Evolutionary conservation across 2,113 vertebrate genomes (phyloP).

Genomic region (Octodon degus): DNA sequence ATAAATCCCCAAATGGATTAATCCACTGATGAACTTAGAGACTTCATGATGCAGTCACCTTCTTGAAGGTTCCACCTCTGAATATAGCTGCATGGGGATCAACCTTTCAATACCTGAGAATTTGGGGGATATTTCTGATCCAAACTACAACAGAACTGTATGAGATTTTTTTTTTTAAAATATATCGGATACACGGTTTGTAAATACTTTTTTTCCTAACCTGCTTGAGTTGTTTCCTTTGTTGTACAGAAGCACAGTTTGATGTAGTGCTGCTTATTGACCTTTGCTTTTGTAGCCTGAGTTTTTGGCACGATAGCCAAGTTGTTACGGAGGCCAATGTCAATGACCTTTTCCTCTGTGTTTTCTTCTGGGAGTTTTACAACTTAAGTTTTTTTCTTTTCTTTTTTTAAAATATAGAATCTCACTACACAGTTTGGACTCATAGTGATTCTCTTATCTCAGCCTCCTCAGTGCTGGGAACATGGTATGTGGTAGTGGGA

Average conservation of each 20-base stretch:
- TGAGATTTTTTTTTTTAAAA: background rate
- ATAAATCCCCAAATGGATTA: background rate
- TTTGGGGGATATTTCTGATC: background rate
- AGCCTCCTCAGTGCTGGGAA: no score
- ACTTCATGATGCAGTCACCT: background rate
- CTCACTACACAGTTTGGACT: no score
- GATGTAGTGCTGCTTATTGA: background rate
- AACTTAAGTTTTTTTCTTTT: background rate
- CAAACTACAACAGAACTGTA: background rate
- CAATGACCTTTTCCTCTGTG: background rate
- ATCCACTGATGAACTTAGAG: background rate
- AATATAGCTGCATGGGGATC: background rate
- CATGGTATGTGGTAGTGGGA: no score
- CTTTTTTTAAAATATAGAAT: background rate
- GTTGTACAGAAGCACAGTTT: background rate
- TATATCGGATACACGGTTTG: background rate
- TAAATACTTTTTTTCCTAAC: background rate
- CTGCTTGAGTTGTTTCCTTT: background rate
- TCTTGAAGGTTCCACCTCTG: background rate
- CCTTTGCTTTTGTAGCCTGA: background rate
- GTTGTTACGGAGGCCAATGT: background rate
- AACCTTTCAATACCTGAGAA: background rate
- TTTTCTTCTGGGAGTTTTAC: background rate
- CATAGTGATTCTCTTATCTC: no score
- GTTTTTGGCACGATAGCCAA: background rate